Base-by-base conservation (phyloP, 2,888 invertebrate genomes). In the Heterodera filipjevi region DNA sequence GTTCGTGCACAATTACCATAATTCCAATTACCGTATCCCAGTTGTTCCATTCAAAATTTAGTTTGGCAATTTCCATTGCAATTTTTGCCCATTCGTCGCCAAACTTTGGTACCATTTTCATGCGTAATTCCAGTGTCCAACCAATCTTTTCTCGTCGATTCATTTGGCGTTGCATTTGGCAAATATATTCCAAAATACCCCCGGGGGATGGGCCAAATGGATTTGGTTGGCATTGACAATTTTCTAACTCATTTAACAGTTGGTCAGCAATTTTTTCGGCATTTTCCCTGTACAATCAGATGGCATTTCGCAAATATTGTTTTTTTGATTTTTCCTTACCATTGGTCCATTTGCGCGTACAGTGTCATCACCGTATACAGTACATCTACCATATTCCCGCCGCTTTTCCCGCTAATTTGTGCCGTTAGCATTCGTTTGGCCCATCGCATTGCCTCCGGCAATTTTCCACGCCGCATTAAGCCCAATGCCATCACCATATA, bases 391-490 rank as follows among this genome's bases (percentile, higher is more conserved):
- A 68, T 68, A n/a, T 68, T 19, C 19, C 68, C 33, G 16, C 32
- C 68, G n/a, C 12, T 16, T 68, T 68, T 8, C 19, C 1, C 68
- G 6, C 14, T 22, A 32, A 68, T 35, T 22, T 35, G 22, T 33
- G 32, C 68, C 68, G 33, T 68, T 16, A 68, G 33, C 33, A 35
- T 22, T 68, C 68, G 14, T 35, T 68, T 68, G 19, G 68, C 33
- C 68, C 68, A 68, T 14, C 68, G 68, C 68, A 68, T 32, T 68
- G 68, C 68, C 68, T 68, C 68, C 5, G 35, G 33, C 32, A 32
- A 35, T 32, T 32, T 68, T 30, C 68, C 68, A 19, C 19, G 32
- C 6, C 10, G 16, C 33, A 32, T 32, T 35, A 32, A 2, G 22
- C 32, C 68, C 6, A 16, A 33, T 19, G 68, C 68, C 68, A 35